A percentile compares a stretch with the other conserved stretches of the same genome.
phyloP scores from a whole-genome alignment of 2,797 vertebrate genomes.

The Antennarius maculatus region DNA sequence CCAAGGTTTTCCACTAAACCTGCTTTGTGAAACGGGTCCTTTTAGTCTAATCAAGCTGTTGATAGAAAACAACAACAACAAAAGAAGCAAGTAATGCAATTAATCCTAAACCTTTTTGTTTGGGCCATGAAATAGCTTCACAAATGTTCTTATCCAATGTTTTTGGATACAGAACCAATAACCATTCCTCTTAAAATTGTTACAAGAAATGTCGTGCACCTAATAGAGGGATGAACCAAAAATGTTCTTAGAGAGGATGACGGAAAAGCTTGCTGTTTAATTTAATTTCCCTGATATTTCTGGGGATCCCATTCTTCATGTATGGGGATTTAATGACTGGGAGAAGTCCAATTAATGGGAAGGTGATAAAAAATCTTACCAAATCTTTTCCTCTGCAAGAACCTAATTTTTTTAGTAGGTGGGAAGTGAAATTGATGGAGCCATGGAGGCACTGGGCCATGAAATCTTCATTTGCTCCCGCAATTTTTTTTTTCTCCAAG shows the following conservation, averaged over 20 bases:
- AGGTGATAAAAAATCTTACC: slow-evolving; percentile 4
- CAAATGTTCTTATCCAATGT: slow-evolving; percentile 21
- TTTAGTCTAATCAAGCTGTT: slow-evolving; percentile 16
- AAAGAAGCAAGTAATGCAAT: neutral
- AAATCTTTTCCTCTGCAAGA: slow-evolving; percentile 49
- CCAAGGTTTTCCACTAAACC: too few relatives aligned
- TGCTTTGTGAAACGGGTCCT: neutral
- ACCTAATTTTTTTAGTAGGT: slow-evolving; percentile 43
- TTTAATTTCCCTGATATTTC: slow-evolving; percentile 19
- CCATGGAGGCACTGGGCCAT: slow-evolving; percentile 49
- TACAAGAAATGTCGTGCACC: slow-evolving; percentile 8
- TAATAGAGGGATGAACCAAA: slow-evolving; percentile 24
- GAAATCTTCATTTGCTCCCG: slow-evolving; percentile 62
- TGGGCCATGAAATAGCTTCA: slow-evolving; percentile 22
- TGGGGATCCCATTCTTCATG: slow-evolving; percentile 1
- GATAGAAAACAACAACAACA: neutral
- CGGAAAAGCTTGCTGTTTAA: neutral
- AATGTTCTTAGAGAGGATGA: slow-evolving; percentile 10
- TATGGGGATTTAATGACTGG: neutral
- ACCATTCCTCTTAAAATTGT: slow-evolving; percentile 16
- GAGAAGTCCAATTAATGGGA: slow-evolving; percentile 6
- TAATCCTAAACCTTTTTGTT: slow-evolving; percentile 18
- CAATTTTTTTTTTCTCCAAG: slow-evolving; percentile 13
- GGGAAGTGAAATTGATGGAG: slow-evolving; percentile 35
- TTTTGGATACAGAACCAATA: slow-evolving; percentile 25